Percentiles rank a stretch among this genome's conserved stretches.
phyloP scores from a whole-genome alignment of 1,140 invertebrate genomes.

The Drosophila suzukii region DNA sequence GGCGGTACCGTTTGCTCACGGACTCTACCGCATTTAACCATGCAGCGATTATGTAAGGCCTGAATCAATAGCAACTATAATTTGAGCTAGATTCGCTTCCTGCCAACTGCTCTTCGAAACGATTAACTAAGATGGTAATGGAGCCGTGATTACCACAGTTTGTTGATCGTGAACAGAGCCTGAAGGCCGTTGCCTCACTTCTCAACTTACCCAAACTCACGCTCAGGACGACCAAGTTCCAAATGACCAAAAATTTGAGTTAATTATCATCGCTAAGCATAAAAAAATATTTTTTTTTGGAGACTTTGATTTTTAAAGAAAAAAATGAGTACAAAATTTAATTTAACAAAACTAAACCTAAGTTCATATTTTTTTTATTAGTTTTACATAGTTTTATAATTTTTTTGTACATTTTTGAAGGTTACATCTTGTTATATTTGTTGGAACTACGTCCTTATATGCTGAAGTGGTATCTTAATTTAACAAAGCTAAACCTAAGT shows the following conservation, averaged over 20 bases:
- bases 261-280: constrained; percentile 11
- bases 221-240: neutral
- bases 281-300: neutral
- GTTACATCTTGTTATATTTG: neutral
- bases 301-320: too few relatives aligned
- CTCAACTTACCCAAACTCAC: constrained; percentile 7
- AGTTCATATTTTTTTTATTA: neutral
- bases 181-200: constrained; percentile 23
- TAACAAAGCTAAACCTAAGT: neutral
- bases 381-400: neutral
- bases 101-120: constrained; percentile 19
- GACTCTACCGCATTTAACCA: constrained; percentile 11
- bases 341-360: neutral
- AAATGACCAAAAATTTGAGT: constrained; percentile 17
- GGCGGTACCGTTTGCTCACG: constrained; percentile 57
- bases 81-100: constrained; percentile 57
- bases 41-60: constrained; percentile 37
- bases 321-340: too few relatives aligned
- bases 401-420: neutral
- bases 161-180: constrained; percentile 39
- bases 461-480: too few relatives aligned
- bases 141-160: constrained; percentile 43
- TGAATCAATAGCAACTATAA: constrained; percentile 66
- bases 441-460: neutral
- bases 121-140: constrained; percentile 64